Conservation (phyloP, 2,797 vertebrate species). For the Chrysolophus pictus region DNA sequence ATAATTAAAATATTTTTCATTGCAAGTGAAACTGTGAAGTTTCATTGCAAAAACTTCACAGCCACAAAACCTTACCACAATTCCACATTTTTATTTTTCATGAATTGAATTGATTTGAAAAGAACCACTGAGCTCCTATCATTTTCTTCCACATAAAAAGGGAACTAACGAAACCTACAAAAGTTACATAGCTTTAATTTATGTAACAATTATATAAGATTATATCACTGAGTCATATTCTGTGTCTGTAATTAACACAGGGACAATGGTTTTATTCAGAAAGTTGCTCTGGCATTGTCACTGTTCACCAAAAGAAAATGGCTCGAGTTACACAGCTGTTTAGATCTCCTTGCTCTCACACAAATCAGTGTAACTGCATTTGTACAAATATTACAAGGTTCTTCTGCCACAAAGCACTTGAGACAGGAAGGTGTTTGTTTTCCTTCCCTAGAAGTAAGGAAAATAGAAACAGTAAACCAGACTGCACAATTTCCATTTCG, state of each 20-base stretch:
- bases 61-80: neutral
- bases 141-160: neutral
- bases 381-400: neutral
- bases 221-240: neutral
- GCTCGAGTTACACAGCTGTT: neutral
- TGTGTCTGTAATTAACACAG: neutral
- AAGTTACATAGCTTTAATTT: neutral
- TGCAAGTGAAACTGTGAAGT: no score
- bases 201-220: neutral
- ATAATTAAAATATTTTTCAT: neutral
- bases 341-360: neutral
- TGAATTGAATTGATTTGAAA: neutral
- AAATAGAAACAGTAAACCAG: neutral
- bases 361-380: neutral
- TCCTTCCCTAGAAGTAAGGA: neutral
- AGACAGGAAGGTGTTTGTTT: neutral
- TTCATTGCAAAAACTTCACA: neutral
- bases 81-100: neutral
- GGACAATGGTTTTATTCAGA: neutral
- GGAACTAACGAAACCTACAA: neutral
- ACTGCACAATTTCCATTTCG: neutral
- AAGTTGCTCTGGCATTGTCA: neutral
- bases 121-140: neutral
- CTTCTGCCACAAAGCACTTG: neutral
- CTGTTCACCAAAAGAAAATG: neutral